Base-by-base conservation (phyloP, 1,140 invertebrate species). In the Popillia japonica region DNA sequence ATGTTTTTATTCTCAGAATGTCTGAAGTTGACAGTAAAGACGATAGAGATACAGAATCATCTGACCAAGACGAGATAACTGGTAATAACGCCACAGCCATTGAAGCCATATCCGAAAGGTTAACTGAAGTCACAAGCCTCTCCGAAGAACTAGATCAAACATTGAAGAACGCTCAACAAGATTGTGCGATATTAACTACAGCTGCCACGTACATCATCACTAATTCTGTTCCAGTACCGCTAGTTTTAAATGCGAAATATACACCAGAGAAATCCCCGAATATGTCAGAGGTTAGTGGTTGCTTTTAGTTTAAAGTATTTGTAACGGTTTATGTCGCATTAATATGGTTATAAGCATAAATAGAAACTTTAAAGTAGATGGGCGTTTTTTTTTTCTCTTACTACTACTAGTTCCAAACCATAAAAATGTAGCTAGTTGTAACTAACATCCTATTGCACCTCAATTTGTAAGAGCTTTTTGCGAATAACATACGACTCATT, bases 121-220 rank as follows among this genome's bases (percentile, higher is more conserved):
- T 93, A 40, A 85, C 88, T n/a, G 91, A 92, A 84, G 91, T 93
- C 0, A 91, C 92, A 7, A 88, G 88, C 68, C 87, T 93, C 2
- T 92, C 92, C 0, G 92, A 93, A 81, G 90, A 92, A 77, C 84
- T 93, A 61, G 92, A 93, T 81, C 88, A 88, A 8, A 84, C 87
- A 86, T 78, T 92, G 84, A 86, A 89, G 82, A 87, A 91, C 86
- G 83, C 87, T 10, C 87, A 89, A 81, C 84, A 86, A 77, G 84
- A 84, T 64, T 84, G 84, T 73, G 80, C 83, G 0, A 76, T 85
- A 27, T 80, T 83, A 20, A 78, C 79, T 9, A 79, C 81, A 14
- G 75, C 82, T 68, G 76, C 83, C 40, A 81, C 81, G 6, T 81
- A 82, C 0, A 79, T 83, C 7, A 44, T 81, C 17, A 79, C 17